Base-by-base conservation (phyloP, 2,113 vertebrate genomes). In the Chrysemys picta region DNA sequence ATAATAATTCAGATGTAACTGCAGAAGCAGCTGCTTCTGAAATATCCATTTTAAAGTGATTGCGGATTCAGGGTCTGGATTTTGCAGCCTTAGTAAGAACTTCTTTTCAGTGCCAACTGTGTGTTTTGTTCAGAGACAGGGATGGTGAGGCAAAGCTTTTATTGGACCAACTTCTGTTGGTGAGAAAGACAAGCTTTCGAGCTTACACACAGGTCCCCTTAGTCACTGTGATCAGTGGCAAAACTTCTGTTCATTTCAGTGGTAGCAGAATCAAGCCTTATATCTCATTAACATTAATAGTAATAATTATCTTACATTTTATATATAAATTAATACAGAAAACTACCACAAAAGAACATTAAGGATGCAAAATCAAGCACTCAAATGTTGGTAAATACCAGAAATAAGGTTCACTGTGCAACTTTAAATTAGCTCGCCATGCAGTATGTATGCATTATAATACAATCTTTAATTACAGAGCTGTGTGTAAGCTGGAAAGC, bases 21-120 rank as follows among this genome's bases (percentile, higher is more conserved):
- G 75, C 93, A 89, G 69, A 93, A 89, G 82, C 50, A 76, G 17
- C 35, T 93, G 87, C 57, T 91, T 92, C 80, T 93, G 75, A 49
- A 92, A 79, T 49, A 83, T 29, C 65, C 82, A 22, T 25, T 91
- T 81, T 11, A 76, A 86, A 80, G 85, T 82, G 65, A 22, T 79
- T 89, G 83, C 54, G 89, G 19, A 90, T 84, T n/a, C 84, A 24
- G 42, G 76, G 65, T 85, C 82, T 16, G 31, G 8, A 1, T 8
- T 93, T 86, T 81, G 90, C 87, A 88, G 35, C 53, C 22, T 80
- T 29, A 38, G 10, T 27, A 65, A n/a, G 54, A 45, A 31, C 10
- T 84, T 89, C 16, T 12, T 42, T 89, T 69, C 88, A 90, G 3
- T 0, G 1, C n/a, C n/a, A 49, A 22, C 3, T 31, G 35, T 22